Base-by-base conservation (phyloP, 2,113 vertebrate species). In the Panthera uncia region DNA sequence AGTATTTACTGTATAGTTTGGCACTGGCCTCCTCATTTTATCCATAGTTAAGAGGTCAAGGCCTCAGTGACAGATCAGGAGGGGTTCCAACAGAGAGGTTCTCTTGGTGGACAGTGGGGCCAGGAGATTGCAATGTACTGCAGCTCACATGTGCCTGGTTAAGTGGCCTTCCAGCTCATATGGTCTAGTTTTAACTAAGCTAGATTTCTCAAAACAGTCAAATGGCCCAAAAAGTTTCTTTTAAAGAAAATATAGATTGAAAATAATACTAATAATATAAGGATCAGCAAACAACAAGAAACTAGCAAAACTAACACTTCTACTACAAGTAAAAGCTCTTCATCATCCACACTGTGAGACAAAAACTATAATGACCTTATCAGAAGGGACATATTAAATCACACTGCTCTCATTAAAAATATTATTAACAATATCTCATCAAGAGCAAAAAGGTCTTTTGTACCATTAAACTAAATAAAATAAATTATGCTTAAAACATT, bases 261-360 rank as follows among this genome's bases (percentile, higher is more conserved):
- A 86, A 68, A 23, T 45, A 36, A 95, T 90, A 45, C 9, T 69
- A 48, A 79, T 66, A 79, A 74, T 25, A 55, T 15, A 45, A 89
- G 76, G 48, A 92, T 89, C 19, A 86, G 87, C 31, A 95, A 89
- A 73, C 16, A 92, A 38, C 13, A 97, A 97, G 80, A 78, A 88
- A 93, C 14, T 45, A 29, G 19, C 36, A 83, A 90, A 97, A n/a
- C 45, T 55, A 89, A 41, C 3, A 33, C 57, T 69, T 83, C 50
- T 80, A 29, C 25, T 50, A 14, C 57, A 45, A 73, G 45, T 81
- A 92, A 87, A 52, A 81, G 13, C 6, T 85, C 29, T 66, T 76
- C 9, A 31, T 83, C 16, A 41, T 50, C 45, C 55, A 76, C 14
- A 71, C 90, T 48, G 36, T 48, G 45, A 93, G 80, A 82, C 25